Conservation (phyloP, 2,797 vertebrate species). For the Prionace glauca region DNA sequence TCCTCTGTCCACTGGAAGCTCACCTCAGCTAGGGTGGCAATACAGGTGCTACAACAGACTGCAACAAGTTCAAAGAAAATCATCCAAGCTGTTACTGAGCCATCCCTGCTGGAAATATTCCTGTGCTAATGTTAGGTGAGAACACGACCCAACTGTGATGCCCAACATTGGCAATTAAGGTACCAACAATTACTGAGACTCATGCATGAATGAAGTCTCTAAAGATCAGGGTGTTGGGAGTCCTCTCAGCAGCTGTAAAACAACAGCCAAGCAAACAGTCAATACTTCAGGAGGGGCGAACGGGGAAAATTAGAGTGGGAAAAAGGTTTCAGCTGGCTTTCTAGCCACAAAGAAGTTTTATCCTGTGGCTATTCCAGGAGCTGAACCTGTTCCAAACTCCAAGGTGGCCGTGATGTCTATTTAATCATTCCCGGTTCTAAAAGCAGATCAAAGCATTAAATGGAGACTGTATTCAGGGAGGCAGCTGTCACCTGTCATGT, state of each 20-base stretch:
- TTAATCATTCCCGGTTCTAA: conserved; percentile 29
- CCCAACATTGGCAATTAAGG: background rate
- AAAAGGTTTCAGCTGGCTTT: background rate
- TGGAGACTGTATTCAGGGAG: background rate
- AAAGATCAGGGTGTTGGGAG: background rate
- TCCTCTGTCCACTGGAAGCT: background rate
- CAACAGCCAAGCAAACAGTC: background rate
- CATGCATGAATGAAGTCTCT: background rate
- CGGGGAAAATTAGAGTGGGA: background rate
- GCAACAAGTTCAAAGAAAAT: background rate
- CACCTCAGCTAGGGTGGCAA: background rate
- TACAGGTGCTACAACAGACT: background rate
- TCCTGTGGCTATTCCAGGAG: background rate
- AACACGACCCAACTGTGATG: background rate
- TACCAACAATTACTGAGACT: background rate
- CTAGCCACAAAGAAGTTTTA: too few species aligned
- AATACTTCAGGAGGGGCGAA: background rate
- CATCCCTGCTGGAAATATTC: background rate
- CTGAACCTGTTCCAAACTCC: background rate
- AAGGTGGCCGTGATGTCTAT: background rate
- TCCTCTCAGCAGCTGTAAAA: background rate
- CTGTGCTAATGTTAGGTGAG: background rate
- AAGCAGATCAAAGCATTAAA: conserved; percentile 28
- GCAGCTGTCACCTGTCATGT: conserved; percentile 6
- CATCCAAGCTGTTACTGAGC: background rate